Base-by-base conservation (phyloP, 1,140 invertebrate genomes). In the Tachypleus tridentatus region DNA sequence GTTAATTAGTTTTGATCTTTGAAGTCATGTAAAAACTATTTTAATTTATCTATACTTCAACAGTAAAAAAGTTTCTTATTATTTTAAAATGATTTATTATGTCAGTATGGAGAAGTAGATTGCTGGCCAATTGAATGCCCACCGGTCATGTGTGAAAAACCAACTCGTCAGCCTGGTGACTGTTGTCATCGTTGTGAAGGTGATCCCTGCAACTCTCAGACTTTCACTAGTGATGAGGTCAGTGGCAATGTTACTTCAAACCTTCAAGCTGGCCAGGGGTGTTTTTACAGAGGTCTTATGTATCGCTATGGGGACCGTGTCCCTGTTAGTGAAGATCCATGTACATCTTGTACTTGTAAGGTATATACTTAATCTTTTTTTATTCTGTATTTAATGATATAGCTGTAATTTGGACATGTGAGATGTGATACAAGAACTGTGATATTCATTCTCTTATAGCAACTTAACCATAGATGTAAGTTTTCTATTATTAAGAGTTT, bases 81-180 rank as follows among this genome's bases (percentile, higher is more conserved):
- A 29, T 29, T 29, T 29, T 29, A 29, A 29, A 29, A 29, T 29
- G 29, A 29, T 29, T 29, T 29, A 29, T 29, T 29, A 29, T 29
- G 29, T 29, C 75, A 89, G 88, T 80, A 87, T 73, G 89, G 90
- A 57, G 88, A 94, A 79, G 84, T 90, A 65, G 89, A 92, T 79
- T 94, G 90, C 74, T 92, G 88, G 88, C 84, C 87, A 70, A 81
- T 89, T 74, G 85, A 89, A 72, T 93, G 91, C 80, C 88, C 88
- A 65, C 83, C 83, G 47, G 76, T 85, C 51, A 79, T 81, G 29
- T 88, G 88, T 79, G 75, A 82, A 68, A 81, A 86, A 72, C 81
- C 85, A 52, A 76, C 88, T 62, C 82, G 82, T 71, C 75, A 79
- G 61, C 77, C 81, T 11, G 82, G 82, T 8, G 84, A 87, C 73